A percentile compares a stretch with the other conserved stretches of the same genome.
Evolutionary conservation across 2,797 vertebrate species (phyloP).

Genomic region (Anabas testudineus): DNA sequence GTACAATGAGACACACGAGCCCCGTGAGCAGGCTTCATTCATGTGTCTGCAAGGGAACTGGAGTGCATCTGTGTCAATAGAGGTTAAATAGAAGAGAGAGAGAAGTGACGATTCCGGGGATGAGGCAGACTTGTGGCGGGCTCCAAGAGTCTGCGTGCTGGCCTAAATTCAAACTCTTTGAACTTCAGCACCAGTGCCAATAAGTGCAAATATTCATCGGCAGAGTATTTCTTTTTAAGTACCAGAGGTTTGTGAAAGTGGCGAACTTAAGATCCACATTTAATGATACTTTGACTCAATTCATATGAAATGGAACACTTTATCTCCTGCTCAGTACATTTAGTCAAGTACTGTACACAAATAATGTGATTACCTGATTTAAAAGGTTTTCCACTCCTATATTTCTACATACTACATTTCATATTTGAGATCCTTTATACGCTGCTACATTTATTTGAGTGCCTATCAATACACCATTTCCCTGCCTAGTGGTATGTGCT

Average conservation of each 20-base stretch:
- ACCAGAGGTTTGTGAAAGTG: slow-evolving; percentile 40
- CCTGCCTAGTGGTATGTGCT: neutral
- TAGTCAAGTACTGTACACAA: no score
- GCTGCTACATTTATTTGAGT: no score
- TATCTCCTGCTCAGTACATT: no score
- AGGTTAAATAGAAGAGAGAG: slow-evolving; percentile 18
- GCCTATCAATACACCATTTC: neutral
- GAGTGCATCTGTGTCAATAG: slow-evolving; percentile 5
- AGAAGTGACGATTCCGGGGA: slow-evolving; percentile 13
- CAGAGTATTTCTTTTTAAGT: slow-evolving; percentile 53
- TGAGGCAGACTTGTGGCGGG: slow-evolving; percentile 28
- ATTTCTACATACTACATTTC: no score
- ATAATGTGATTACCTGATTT: no score
- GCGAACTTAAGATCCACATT: no score
- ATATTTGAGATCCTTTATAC: no score
- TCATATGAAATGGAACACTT: no score
- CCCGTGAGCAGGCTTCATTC: slow-evolving; percentile 8
- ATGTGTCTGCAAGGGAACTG: neutral
- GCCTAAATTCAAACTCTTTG: slow-evolving; percentile 51
- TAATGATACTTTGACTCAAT: no score
- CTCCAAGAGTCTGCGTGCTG: slow-evolving; percentile 42
- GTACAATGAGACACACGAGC: neutral
- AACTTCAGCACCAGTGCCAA: slow-evolving; percentile 49
- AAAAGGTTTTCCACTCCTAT: no score
- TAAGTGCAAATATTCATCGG: slow-evolving; percentile 68